Conservation (phyloP, 2,888 invertebrate species). For the Diaperis boleti region DNA sequence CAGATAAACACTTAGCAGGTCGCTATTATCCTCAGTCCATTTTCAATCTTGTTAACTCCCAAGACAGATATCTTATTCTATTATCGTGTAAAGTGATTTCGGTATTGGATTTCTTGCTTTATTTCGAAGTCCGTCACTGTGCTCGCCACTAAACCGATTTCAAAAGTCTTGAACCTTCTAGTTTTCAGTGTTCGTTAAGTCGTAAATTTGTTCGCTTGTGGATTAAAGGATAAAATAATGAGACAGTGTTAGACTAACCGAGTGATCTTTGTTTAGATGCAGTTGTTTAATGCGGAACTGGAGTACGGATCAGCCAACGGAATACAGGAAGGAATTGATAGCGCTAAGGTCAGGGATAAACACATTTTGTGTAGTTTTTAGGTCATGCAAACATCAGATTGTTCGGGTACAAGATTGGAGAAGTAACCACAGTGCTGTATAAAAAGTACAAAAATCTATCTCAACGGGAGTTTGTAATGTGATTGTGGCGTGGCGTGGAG, state of each 20-base stretch:
- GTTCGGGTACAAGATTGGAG: background rate
- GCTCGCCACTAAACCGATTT: background rate
- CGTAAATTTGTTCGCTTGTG: constrained; percentile 18
- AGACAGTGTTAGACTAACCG: constrained; percentile 15
- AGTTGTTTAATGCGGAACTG: constrained; percentile 18
- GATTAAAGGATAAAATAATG: constrained; percentile 25
- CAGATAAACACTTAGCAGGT: constrained; percentile 32
- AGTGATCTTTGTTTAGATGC: constrained; percentile 30
- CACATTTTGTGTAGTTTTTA: constrained; percentile 13
- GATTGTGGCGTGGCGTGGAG: too few relatives aligned
- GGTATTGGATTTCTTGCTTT: constrained; percentile 2
- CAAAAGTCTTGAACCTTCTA: background rate
- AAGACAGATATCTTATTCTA: constrained; percentile 8
- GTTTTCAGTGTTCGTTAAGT: constrained; percentile 7
- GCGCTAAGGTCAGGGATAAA: constrained; percentile 30
- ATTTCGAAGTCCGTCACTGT: background rate
- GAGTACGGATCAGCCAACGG: background rate
- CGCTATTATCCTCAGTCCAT: constrained; percentile 25
- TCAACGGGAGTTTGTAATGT: too few relatives aligned
- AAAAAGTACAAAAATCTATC: too few relatives aligned
- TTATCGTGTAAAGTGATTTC: constrained; percentile 5
- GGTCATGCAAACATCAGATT: constrained; percentile 7
- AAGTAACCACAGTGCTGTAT: background rate
- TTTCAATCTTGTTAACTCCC: constrained; percentile 21
- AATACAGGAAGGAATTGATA: constrained; percentile 18